These are phyloP conservation scores for Pomacea canaliculata DNA, from an alignment of 2,888 invertebrate species.

Conservation along the genomic window DNA sequence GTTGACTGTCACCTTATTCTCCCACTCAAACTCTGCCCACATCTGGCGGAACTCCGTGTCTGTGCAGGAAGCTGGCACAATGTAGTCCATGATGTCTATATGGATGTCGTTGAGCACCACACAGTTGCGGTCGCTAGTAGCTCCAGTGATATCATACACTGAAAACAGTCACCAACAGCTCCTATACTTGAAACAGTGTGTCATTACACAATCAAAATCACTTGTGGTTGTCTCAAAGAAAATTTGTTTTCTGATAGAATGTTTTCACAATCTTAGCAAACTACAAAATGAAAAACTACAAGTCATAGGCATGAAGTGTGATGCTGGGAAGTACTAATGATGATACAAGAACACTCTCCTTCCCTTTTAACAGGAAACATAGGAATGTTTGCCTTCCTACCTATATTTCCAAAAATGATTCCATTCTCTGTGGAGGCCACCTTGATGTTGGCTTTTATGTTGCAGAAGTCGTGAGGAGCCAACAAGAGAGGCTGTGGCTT, in stretches of 20 bases:
- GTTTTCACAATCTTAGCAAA: too few species aligned
- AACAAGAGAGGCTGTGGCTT: conserved; percentile 95
- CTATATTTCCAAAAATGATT: conserved; percentile 99
- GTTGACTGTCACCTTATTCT: conserved; percentile 97
- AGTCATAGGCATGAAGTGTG: background rate
- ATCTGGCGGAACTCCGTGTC: conserved; percentile 98
- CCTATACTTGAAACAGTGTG: background rate
- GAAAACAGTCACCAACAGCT: conserved; percentile 30
- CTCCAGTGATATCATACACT: conserved; percentile 97
- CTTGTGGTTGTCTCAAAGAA: too few species aligned
- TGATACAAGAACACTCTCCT: background rate
- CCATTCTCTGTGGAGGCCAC: conserved; percentile 99
- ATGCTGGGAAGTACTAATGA: background rate
- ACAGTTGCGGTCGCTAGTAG: conserved; percentile 92
- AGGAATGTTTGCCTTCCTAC: conserved; percentile 69
- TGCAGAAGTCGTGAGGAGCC: conserved; percentile 96
- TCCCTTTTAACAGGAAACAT: background rate
- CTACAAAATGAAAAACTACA: too few species aligned
- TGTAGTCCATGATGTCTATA: conserved; percentile 98
- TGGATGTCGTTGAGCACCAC: conserved; percentile 99
- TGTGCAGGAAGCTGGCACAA: conserved; percentile 86
- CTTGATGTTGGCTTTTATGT: conserved; percentile 98
- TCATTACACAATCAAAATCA: too few species aligned
- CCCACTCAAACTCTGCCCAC: conserved; percentile 99
- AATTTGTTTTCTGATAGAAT: too few species aligned